Conservation (phyloP, 2,797 vertebrate species). For the Melanotaenia trifasciata region DNA sequence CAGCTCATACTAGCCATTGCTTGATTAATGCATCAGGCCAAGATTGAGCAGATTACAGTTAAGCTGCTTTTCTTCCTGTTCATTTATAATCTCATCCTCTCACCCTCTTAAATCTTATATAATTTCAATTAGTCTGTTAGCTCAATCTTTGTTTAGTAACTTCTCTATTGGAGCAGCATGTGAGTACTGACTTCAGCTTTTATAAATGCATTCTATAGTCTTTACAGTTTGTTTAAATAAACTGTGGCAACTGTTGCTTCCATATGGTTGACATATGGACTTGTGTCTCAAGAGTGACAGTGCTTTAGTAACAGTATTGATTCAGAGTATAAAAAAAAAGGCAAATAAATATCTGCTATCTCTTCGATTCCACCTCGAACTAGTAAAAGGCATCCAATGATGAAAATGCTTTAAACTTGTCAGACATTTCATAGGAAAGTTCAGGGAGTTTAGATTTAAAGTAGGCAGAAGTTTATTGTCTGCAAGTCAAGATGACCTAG, state of each 20-base stretch:
- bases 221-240: not conserved
- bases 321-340: not conserved
- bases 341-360: not conserved
- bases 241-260: not conserved
- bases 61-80: slow-evolving; percentile 14
- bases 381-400: not conserved
- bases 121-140: not conserved
- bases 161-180: not conserved
- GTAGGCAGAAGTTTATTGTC: slow-evolving; percentile 16
- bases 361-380: not conserved
- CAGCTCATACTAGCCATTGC: not conserved
- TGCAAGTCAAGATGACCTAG: slow-evolving; percentile 14
- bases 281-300: not conserved
- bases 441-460: not conserved
- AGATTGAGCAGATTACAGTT: slow-evolving; percentile 14
- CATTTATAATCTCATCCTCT: not conserved
- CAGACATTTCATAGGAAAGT: not conserved
- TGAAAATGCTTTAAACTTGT: not conserved
- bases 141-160: not conserved
- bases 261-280: not conserved
- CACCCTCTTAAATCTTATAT: not conserved
- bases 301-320: not conserved
- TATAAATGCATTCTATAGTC: not conserved
- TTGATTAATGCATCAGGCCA: not conserved
- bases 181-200: not conserved